Percentiles rank a stretch among this genome's conserved stretches.
Evolutionary conservation across 2,888 invertebrate genomes (phyloP).

Genomic region (Clusia tigrina): DNA sequence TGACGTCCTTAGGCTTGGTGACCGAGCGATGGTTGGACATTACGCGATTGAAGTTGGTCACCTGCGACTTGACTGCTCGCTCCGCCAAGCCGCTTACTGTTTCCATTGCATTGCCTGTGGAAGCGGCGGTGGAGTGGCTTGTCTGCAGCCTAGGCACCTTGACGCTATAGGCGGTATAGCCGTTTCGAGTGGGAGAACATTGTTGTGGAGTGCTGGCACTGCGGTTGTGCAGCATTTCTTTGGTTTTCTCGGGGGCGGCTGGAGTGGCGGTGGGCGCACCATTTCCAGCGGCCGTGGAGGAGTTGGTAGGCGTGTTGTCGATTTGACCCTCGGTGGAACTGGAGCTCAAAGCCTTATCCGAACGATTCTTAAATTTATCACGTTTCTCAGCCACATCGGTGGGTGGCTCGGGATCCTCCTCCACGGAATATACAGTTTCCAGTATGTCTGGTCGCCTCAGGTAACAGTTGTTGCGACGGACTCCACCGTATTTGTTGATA

Average conservation of each 20-base stretch:
- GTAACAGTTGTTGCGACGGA: conserved; percentile 78
- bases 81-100: conserved; percentile 26
- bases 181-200: conserved; percentile 45
- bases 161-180: conserved; percentile 50
- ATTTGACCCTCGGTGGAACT: conserved; percentile 60
- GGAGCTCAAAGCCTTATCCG: conserved; percentile 61
- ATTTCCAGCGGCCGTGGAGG: conserved; percentile 21
- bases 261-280: conserved; percentile 23
- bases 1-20: conserved; percentile 89
- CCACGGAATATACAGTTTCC: conserved; percentile 86
- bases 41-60: conserved; percentile 82
- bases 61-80: conserved; percentile 63
- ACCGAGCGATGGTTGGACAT: conserved; percentile 92
- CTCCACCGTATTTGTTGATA: conserved; percentile 72
- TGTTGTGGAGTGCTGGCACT: conserved; percentile 43
- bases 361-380: conserved; percentile 64
- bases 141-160: conserved; percentile 48
- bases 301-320: conserved; percentile 28
- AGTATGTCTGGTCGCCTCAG: conserved; percentile 81
- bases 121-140: conserved; percentile 24
- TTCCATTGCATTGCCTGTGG: not conserved
- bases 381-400: conserved; percentile 69
- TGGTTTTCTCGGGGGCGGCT: conserved; percentile 43
- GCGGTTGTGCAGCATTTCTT: conserved; percentile 44
- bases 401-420: conserved; percentile 77